Evolutionary conservation across 2,888 invertebrate genomes (phyloP), one percentile per base, ranked within the genome.

Genomic region (Ectemnius continuus): DNA sequence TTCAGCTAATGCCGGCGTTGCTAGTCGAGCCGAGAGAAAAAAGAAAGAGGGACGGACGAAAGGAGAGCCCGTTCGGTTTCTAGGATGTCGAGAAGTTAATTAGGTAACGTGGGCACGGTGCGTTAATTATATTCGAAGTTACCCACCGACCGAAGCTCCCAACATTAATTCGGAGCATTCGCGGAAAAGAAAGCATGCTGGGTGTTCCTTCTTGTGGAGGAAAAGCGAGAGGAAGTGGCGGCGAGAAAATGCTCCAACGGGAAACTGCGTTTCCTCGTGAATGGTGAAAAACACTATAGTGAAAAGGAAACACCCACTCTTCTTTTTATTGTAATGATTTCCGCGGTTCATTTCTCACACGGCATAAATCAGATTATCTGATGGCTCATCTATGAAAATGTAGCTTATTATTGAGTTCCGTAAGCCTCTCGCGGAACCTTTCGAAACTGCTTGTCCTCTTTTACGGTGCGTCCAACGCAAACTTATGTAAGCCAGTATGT

Each of bases 401-500:
- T 8, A 36, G 8, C 36, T 36, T 36, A 11, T 6, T 36, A 8
- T 36, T 36, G 36, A 36, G 36, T 36, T 11, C 11, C 8, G 36
- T 11, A 11, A 36, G 5, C 6, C 36, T 36, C 36, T 11, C 8
- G 36, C 1, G 36, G 36, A 8, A 8, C 5, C 36, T 36, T 11
- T 36, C 36, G 8, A 52, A 52, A 16, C 52, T 4, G 52, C 16
- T 52, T 1, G 52, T 13, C 52, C n/a, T 52, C 52, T 52, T 52
- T 14, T 14, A 14, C 52, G 1, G 52, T 14, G 45, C 16, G 67
- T 68, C 76, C 70, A 75, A 71, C 75, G 72, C 67, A 76, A 76
- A 75, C 84, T 82, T 83, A 87, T 85, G 85, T 86, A 84, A 87
- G 87, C 83, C 86, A 87, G 85, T 84, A 73, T 87, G 86, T 82